Evolutionary conservation across 2,113 vertebrate genomes (phyloP).

Genomic region (Callipepla californica): DNA sequence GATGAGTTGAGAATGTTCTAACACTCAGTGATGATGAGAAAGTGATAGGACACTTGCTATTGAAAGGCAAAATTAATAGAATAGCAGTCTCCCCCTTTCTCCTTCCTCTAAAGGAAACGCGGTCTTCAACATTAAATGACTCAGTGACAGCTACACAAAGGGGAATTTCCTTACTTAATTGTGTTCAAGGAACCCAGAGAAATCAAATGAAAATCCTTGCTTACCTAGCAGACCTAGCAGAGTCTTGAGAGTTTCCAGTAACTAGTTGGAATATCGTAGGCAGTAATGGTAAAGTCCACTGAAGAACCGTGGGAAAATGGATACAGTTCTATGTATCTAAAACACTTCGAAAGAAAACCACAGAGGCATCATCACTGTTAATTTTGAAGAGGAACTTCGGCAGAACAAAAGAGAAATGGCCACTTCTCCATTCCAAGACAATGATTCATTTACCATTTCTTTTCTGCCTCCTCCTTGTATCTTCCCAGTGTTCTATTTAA

Average conservation of each 20-base stretch:
- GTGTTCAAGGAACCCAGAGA: background rate
- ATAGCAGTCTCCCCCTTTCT: background rate
- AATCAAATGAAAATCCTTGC: background rate
- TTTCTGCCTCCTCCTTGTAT: background rate
- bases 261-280: background rate
- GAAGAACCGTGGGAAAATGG: background rate
- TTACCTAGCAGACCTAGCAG: background rate
- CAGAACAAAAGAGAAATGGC: constrained; percentile 1
- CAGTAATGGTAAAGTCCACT: background rate
- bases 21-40: background rate
- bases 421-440: constrained; percentile 12
- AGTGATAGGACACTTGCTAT: background rate
- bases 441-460: constrained; percentile 18
- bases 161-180: background rate
- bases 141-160: background rate
- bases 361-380: background rate
- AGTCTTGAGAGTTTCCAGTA: background rate
- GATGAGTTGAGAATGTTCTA: background rate
- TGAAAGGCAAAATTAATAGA: background rate
- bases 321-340: background rate
- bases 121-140: accelerated
- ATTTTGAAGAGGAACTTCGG: background rate
- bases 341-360: constrained; percentile 9
- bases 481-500: background rate
- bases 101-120: background rate